These are phyloP conservation scores for Clarias laeviceps DNA, from an alignment of 2,797 vertebrate species.

Conservation along the genomic window DNA sequence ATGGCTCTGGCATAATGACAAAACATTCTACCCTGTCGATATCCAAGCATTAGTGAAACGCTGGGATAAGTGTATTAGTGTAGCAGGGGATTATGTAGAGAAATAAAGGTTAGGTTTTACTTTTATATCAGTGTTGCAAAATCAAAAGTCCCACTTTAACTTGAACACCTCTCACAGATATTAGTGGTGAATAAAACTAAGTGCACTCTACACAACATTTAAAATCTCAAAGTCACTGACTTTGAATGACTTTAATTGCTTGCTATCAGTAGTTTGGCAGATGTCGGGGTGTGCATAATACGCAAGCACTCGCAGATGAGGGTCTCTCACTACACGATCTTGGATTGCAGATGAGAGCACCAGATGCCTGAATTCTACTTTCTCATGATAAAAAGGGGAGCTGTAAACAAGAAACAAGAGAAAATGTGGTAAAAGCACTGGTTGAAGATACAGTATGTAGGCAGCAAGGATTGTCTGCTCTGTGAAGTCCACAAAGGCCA, in stretches of 20 bases:
- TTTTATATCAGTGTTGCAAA: too few species aligned
- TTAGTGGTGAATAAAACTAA: background rate
- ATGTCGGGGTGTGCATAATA: background rate
- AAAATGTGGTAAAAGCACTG: background rate
- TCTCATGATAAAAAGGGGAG: background rate
- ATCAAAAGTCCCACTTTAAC: too few species aligned
- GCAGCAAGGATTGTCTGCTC: background rate
- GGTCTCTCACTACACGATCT: background rate
- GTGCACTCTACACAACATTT: background rate
- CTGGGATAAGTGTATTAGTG: too few species aligned
- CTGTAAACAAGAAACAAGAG: background rate
- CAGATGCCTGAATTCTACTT: background rate
- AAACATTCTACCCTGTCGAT: too few species aligned
- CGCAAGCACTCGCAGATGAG: background rate
- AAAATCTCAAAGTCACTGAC: background rate
- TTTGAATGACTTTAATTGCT: too few species aligned
- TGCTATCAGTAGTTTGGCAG: background rate
- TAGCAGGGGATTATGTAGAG: too few species aligned
- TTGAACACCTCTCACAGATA: background rate
- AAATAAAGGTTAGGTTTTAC: too few species aligned
- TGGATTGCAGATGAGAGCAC: background rate
- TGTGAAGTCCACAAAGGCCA: background rate
- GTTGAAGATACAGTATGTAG: background rate
- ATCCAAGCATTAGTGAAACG: too few species aligned
- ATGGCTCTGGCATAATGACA: too few species aligned